Conservation (phyloP, 2,113 vertebrate genomes). For the Scophthalmus maximus region DNA sequence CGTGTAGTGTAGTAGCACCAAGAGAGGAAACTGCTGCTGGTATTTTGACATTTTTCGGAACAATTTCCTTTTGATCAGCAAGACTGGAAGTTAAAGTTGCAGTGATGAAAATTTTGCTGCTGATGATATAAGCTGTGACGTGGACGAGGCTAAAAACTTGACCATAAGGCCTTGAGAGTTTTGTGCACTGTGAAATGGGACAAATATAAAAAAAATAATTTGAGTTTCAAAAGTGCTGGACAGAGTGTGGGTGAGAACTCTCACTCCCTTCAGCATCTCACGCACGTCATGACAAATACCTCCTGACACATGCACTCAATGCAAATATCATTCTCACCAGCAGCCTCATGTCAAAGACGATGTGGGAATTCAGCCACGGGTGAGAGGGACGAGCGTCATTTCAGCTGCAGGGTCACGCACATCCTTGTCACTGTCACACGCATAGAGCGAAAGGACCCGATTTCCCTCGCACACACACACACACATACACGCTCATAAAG, state of each 20-base stretch:
- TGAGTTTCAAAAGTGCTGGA: background rate
- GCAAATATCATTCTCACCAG: conserved; percentile 26
- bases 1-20: background rate
- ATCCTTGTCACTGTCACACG: conserved; percentile 71
- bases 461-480: background rate
- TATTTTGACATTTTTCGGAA: conserved; percentile 3
- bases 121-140: background rate
- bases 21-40: background rate
- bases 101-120: background rate
- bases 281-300: conserved; percentile 11
- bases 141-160: background rate
- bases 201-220: fast-evolving
- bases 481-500: background rate
- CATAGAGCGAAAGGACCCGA: conserved; percentile 21
- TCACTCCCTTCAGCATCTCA: conserved; percentile 9
- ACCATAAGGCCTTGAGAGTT: background rate
- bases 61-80: background rate
- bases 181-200: background rate
- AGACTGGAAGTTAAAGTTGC: background rate
- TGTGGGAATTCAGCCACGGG: conserved; percentile 53
- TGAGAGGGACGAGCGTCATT: conserved; percentile 58
- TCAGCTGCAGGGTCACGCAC: conserved; percentile 66
- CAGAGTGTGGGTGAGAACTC: background rate
- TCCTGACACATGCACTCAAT: conserved; percentile 13
- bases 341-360: conserved; percentile 24